Evolutionary conservation across 2,113 vertebrate genomes (phyloP).

Genomic region (Copsychus sechellarum): DNA sequence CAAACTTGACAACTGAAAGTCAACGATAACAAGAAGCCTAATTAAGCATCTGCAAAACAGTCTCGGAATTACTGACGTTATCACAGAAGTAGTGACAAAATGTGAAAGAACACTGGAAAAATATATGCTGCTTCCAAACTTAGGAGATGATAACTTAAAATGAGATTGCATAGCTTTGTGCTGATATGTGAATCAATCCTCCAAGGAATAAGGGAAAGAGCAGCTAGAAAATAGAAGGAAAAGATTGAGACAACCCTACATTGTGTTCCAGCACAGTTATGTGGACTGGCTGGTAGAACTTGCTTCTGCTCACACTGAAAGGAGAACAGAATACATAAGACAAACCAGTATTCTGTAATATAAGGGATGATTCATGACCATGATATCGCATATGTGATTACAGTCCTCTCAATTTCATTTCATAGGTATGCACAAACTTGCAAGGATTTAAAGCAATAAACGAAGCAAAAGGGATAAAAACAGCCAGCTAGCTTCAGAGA

Average conservation of each 20-base stretch:
- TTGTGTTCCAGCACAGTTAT: accelerated
- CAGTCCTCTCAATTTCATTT: background rate
- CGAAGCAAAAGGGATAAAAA: background rate
- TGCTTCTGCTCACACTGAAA: background rate
- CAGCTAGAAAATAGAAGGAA: background rate
- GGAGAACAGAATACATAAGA: background rate
- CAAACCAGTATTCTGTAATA: background rate
- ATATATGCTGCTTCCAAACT: background rate
- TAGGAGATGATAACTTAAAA: background rate
- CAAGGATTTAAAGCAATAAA: background rate
- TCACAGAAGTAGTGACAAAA: conserved; percentile 1
- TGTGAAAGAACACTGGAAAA: background rate
- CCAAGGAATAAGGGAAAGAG: background rate
- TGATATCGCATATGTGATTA: background rate
- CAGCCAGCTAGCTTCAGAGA: background rate
- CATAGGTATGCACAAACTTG: background rate
- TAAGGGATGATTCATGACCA: background rate
- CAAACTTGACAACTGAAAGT: conserved; percentile 2
- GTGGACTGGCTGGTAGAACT: background rate
- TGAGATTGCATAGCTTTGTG: background rate
- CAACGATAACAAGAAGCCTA: background rate
- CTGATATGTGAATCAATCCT: background rate
- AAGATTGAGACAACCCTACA: accelerated
- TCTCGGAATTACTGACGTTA: background rate
- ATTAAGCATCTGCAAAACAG: background rate